Evolutionary conservation across 92 coral and sea anemone species (phyloP).

Genomic region (Porites cylindrica): DNA sequence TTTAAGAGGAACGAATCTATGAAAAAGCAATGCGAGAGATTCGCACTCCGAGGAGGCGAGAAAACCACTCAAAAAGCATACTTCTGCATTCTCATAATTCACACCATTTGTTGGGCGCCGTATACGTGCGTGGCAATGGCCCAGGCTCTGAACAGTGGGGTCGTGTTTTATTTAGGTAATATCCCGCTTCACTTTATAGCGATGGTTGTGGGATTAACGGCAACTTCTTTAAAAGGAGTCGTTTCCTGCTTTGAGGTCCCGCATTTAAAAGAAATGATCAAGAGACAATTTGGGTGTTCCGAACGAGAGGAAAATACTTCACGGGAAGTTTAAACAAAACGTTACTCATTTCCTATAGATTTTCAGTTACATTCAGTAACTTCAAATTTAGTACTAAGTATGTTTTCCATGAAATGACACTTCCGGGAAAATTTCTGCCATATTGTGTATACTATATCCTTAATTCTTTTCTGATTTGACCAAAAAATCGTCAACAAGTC

Average conservation of each 20-base stretch:
- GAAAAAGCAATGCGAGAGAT: slow-evolving; percentile 62
- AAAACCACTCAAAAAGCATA: slow-evolving; percentile 73
- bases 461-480: background rate
- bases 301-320: slow-evolving; percentile 23
- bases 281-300: slow-evolving; percentile 70
- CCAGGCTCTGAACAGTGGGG: slow-evolving; percentile 47
- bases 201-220: slow-evolving; percentile 69
- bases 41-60: slow-evolving; percentile 64
- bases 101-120: slow-evolving; percentile 81
- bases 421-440: background rate
- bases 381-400: no score
- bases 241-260: slow-evolving; percentile 85
- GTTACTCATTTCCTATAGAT: no score
- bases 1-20: slow-evolving; percentile 41
- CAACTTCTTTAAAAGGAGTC: slow-evolving; percentile 72
- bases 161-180: slow-evolving; percentile 37
- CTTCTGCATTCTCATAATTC: slow-evolving; percentile 70
- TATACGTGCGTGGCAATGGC: slow-evolving; percentile 65
- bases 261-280: slow-evolving; percentile 62
- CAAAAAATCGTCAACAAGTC: background rate
- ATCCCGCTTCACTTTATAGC: slow-evolving; percentile 76
- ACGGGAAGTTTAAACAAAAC: slow-evolving; percentile 6
- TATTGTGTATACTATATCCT: background rate
- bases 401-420: no score
- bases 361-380: no score